These are phyloP conservation scores for Colistium nudipinnis DNA, from an alignment of 2,113 vertebrate genomes.

Conservation along the genomic window DNA sequence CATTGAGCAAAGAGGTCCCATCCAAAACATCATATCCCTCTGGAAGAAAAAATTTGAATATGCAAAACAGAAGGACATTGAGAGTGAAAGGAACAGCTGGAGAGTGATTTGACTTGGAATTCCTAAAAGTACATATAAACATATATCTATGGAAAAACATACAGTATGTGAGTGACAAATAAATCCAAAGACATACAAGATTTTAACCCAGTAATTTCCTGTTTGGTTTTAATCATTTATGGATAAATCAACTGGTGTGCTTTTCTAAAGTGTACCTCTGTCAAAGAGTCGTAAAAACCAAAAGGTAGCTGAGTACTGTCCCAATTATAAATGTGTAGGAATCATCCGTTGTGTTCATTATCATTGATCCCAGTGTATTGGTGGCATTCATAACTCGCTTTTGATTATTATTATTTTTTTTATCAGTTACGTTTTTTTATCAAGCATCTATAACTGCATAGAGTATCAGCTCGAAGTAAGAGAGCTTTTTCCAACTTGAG, in stretches of 20 bases:
- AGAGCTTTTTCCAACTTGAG: background rate
- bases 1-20: conserved; percentile 84
- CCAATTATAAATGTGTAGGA: conserved; percentile 6
- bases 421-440: background rate
- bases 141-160: conserved; percentile 77
- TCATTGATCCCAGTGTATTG: background rate
- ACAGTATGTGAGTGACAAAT: conserved; percentile 72
- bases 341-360: background rate
- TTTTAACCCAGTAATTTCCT: background rate
- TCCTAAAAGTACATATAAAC: conserved; percentile 50
- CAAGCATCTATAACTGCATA: background rate
- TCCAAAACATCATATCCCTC: conserved; percentile 87
- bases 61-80: conserved; percentile 80
- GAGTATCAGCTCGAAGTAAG: background rate
- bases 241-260: background rate
- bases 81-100: conserved; percentile 82
- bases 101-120: conserved; percentile 62
- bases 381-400: background rate
- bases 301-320: conserved; percentile 20
- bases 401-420: background rate
- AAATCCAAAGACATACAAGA: conserved; percentile 11
- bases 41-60: conserved; percentile 84
- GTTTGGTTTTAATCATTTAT: background rate
- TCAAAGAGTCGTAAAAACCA: background rate
- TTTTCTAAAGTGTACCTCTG: background rate